Evolutionary conservation across 2,113 vertebrate species (phyloP).

Genomic region (Menidia beryllina): DNA sequence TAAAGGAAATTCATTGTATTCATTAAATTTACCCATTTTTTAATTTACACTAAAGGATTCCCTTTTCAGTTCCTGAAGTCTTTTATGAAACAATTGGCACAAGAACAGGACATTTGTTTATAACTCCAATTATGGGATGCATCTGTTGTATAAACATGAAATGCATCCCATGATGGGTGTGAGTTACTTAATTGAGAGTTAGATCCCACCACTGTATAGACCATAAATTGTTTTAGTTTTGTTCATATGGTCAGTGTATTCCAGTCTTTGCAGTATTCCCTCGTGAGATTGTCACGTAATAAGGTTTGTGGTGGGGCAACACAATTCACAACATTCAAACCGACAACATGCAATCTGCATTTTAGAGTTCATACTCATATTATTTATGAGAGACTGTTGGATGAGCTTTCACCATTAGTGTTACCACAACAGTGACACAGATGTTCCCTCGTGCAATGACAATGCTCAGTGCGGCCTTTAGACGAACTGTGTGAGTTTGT

Average conservation of each 20-base stretch:
- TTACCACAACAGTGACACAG: conserved; percentile 71
- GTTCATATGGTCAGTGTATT: too few relatives aligned
- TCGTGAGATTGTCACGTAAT: conserved; percentile 22
- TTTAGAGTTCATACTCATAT: conserved; percentile 45
- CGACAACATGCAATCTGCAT: conserved; percentile 52
- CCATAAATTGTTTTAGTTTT: too few relatives aligned
- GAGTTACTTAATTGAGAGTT: background rate
- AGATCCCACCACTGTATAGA: too few relatives aligned
- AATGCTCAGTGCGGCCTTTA: conserved; percentile 34
- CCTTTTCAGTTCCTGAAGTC: too few relatives aligned
- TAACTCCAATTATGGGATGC: background rate
- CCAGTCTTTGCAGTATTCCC: background rate
- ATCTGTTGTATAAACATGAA: background rate
- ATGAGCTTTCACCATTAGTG: conserved; percentile 47
- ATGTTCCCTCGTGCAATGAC: conserved; percentile 58
- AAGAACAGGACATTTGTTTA: too few relatives aligned
- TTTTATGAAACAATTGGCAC: too few relatives aligned
- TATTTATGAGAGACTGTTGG: conserved; percentile 55
- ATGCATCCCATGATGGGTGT: too few relatives aligned
- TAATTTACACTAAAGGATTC: too few relatives aligned
- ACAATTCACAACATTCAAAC: conserved; percentile 22
- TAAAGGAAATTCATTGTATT: background rate
- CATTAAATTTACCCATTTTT: background rate
- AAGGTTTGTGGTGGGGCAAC: conserved; percentile 27
- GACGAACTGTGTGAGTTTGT: conserved; percentile 29